Evolutionary conservation across 2,888 invertebrate genomes (phyloP).

Genomic region (Geotrupes spiniger): DNA sequence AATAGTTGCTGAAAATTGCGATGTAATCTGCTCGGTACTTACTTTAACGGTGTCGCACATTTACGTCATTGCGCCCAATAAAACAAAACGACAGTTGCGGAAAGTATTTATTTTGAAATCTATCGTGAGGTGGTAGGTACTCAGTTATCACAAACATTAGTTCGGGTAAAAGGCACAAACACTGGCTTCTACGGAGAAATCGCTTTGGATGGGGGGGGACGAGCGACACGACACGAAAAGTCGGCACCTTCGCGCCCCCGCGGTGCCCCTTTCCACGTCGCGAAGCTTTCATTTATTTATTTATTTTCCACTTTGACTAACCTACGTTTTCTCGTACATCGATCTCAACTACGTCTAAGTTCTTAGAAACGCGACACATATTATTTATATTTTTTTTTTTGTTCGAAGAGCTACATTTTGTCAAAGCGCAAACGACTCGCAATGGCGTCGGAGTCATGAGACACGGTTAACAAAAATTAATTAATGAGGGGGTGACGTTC

Average conservation of each 20-base stretch:
- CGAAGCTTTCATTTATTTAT: slow-evolving; percentile 14
- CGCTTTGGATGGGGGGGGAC: slow-evolving; percentile 12
- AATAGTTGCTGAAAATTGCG: no score
- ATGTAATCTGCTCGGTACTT: no score
- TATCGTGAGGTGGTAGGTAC: slow-evolving; percentile 49
- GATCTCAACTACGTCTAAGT: slow-evolving; percentile 12
- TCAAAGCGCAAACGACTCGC: no score
- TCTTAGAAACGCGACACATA: not conserved
- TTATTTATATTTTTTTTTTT: no score
- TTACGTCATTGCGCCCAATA: no score
- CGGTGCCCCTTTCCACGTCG: slow-evolving; percentile 9
- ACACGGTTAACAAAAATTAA: no score
- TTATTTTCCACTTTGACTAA: slow-evolving; percentile 19
- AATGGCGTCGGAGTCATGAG: no score
- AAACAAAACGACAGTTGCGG: not conserved
- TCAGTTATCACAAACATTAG: slow-evolving; percentile 49
- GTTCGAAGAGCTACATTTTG: no score
- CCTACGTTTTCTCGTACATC: slow-evolving; percentile 25
- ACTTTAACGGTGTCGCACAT: no score
- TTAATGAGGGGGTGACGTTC: no score
- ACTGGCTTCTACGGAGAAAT: slow-evolving; percentile 47
- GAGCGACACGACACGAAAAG: no score
- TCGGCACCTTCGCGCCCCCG: not conserved
- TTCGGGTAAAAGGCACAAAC: slow-evolving; percentile 49
- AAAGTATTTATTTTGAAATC: slow-evolving; percentile 42